Conservation (phyloP, 2,113 vertebrate genomes). For the Corapipo altera region DNA sequence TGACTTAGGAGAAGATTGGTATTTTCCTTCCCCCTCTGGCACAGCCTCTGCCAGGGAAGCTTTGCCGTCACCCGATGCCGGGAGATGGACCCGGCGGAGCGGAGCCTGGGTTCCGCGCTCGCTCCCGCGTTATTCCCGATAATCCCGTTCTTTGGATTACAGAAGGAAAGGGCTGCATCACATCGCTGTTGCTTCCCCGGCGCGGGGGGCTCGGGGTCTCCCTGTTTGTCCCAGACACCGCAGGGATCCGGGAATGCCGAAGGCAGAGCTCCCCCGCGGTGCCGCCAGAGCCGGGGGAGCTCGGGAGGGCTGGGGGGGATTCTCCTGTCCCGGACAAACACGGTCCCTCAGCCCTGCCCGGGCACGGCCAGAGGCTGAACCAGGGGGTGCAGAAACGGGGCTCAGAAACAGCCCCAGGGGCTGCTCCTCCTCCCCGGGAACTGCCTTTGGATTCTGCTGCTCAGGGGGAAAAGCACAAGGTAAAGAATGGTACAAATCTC, state of each 20-base stretch:
- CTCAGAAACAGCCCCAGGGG: accelerated
- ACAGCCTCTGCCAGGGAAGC: background rate
- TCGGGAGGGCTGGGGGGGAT: no score
- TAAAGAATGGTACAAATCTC: background rate
- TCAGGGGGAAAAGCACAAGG: background rate
- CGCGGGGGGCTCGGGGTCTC: background rate
- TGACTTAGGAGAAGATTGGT: background rate
- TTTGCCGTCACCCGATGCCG: background rate
- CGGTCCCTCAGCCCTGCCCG: accelerated
- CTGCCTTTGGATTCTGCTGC: accelerated
- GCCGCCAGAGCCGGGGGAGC: background rate
- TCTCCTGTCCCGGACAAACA: accelerated
- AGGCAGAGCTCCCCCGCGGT: background rate
- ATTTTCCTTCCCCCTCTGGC: background rate
- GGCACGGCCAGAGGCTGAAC: background rate
- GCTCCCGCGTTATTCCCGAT: background rate
- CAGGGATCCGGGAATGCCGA: background rate
- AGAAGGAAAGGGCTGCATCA: no score
- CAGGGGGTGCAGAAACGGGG: accelerated
- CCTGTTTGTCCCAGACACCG: background rate
- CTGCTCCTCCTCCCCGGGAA: background rate
- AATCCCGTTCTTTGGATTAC: background rate
- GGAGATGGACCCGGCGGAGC: background rate
- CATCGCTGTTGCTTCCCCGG: background rate
- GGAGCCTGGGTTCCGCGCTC: background rate